These are phyloP conservation scores for Brachypalpus laphriformis DNA, from an alignment of 2,888 invertebrate species.

Conservation along the genomic window DNA sequence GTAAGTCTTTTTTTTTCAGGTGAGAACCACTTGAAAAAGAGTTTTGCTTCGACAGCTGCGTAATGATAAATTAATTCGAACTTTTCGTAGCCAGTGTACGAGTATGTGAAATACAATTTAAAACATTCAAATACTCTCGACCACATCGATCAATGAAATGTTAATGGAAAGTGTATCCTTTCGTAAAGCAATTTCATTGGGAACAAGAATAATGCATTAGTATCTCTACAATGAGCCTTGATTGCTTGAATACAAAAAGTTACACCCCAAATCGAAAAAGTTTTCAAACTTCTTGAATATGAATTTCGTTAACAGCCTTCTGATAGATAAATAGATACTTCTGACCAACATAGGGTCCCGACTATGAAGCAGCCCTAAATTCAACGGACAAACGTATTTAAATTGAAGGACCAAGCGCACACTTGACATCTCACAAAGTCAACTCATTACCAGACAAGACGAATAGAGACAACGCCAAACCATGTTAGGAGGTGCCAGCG, in stretches of 20 bases:
- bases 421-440: not conserved
- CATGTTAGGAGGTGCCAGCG: not conserved
- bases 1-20: too few relatives aligned
- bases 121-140: too few relatives aligned
- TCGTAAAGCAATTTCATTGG: too few relatives aligned
- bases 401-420: slow-evolving; percentile 1
- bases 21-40: too few relatives aligned
- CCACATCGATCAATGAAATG: too few relatives aligned
- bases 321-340: not conserved
- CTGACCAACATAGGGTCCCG: not conserved
- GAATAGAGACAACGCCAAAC: not conserved
- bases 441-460: slow-evolving; percentile 13
- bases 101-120: too few relatives aligned
- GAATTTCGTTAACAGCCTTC: not conserved
- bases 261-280: not conserved
- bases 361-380: not conserved
- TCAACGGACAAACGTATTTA: not conserved
- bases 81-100: too few relatives aligned
- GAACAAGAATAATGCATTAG: too few relatives aligned
- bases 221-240: not conserved
- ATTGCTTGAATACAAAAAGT: not conserved
- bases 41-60: too few relatives aligned
- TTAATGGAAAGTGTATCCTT: too few relatives aligned
- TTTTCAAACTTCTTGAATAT: not conserved
- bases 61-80: too few relatives aligned